These are phyloP conservation scores for Carterocephalus palaemon DNA, from an alignment of 2,888 invertebrate genomes.

Conservation along the genomic window DNA sequence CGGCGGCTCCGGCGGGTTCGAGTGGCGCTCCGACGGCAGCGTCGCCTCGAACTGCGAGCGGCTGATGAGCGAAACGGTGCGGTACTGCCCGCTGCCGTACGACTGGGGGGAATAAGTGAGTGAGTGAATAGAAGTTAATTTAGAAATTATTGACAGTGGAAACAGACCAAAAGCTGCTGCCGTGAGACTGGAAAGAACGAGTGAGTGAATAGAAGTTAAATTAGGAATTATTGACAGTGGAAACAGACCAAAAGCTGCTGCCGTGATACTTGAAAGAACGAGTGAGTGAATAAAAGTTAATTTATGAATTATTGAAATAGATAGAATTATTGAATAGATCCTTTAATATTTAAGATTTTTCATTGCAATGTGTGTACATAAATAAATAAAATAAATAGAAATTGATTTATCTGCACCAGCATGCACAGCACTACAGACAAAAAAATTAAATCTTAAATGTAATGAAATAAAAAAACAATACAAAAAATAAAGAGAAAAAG, in stretches of 20 bases:
- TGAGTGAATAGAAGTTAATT: not conserved
- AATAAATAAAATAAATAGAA: too few species aligned
- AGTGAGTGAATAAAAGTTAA: not conserved
- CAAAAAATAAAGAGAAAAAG: too few species aligned
- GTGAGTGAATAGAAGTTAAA: not conserved
- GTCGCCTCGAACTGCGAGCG: conserved; percentile 93
- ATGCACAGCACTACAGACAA: too few species aligned
- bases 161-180: conserved; percentile 4
- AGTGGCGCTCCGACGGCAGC: conserved; percentile 80
- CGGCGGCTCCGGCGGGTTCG: conserved; percentile 88
- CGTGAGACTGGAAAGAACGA: conserved; percentile 3
- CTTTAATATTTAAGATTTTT: too few species aligned
- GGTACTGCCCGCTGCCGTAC: conserved; percentile 75
- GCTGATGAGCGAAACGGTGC: conserved; percentile 92
- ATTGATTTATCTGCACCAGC: too few species aligned
- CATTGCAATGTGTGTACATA: too few species aligned
- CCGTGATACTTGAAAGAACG: conserved; percentile 4
- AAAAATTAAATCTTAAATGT: too few species aligned
- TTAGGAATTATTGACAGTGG: conserved; percentile 2
- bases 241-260: conserved; percentile 1
- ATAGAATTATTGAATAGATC: not conserved
- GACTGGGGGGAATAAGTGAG: conserved; percentile 38
- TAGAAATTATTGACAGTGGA: conserved; percentile 1
- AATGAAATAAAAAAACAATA: too few species aligned
- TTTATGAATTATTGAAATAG: too few species aligned